Conservation (phyloP, 2,888 invertebrate genomes). For the Dasysyrphus tricinctus region DNA sequence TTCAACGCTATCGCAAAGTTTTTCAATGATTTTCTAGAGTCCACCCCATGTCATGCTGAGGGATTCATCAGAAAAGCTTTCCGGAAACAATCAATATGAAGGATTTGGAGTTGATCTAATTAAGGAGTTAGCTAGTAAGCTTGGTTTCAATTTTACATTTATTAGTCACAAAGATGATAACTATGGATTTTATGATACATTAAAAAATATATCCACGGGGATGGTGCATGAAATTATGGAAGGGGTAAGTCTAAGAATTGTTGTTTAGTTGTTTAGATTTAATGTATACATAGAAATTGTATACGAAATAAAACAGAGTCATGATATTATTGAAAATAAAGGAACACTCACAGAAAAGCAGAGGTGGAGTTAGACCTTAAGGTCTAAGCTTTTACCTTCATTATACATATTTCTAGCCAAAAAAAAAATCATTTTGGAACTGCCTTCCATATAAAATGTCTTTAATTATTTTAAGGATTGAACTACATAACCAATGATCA, state of each 20-base stretch:
- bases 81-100: slow-evolving; percentile 92
- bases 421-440: too few relatives aligned
- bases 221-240: slow-evolving; percentile 94
- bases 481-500: too few relatives aligned
- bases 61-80: slow-evolving; percentile 86
- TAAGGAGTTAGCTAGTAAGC: slow-evolving; percentile 89
- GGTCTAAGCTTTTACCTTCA: too few relatives aligned
- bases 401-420: too few relatives aligned
- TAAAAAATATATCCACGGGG: slow-evolving; percentile 90
- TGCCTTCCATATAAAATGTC: too few relatives aligned
- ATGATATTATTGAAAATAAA: too few relatives aligned
- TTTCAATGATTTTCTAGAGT: slow-evolving; percentile 85
- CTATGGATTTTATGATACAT: slow-evolving; percentile 88
- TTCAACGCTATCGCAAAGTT: not conserved
- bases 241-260: slow-evolving; percentile 80
- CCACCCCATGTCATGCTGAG: slow-evolving; percentile 94
- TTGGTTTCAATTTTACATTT: slow-evolving; percentile 93
- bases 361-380: too few relatives aligned
- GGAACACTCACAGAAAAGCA: too few relatives aligned
- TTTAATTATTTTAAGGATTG: too few relatives aligned
- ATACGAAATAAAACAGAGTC: too few relatives aligned
- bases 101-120: slow-evolving; percentile 95
- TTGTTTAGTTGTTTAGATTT: too few relatives aligned
- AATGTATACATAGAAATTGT: too few relatives aligned
- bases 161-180: slow-evolving; percentile 89